phyloP scores from a whole-genome alignment of 1,140 invertebrate genomes.

The Diorhabda sublineata region DNA sequence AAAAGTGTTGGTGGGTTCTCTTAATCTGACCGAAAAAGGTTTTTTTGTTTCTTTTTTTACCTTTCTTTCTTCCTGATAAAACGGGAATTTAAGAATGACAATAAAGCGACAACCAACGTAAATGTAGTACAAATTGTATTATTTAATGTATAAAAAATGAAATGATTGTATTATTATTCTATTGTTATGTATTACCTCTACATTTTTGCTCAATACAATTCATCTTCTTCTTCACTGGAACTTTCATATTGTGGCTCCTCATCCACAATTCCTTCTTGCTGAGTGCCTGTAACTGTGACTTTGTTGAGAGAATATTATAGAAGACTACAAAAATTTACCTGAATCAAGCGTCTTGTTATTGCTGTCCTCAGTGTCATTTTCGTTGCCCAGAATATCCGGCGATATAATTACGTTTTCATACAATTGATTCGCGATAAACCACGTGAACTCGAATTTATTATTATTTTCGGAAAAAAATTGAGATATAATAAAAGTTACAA shows the following conservation, averaged over 20 bases:
- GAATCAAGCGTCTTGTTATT: background rate
- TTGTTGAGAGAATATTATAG: constrained; percentile 4
- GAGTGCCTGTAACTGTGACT: background rate
- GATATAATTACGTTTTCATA: background rate
- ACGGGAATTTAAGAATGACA: no score
- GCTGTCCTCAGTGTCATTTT: background rate
- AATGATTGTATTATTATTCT: background rate
- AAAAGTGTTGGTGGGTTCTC: no score
- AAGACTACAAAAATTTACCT: background rate
- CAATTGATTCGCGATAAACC: no score
- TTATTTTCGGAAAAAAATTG: no score
- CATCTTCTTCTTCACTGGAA: background rate
- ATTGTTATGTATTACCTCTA: background rate
- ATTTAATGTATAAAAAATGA: no score
- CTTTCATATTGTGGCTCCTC: constrained; percentile 4
- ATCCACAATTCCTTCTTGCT: constrained; percentile 5
- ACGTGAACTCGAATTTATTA: no score
- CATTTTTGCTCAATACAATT: constrained; percentile 5
- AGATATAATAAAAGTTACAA: no score
- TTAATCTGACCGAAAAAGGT: no score
- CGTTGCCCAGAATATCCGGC: background rate
- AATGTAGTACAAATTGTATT: no score
- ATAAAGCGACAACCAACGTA: no score
- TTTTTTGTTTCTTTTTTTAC: no score
- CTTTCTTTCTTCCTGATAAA: no score